phyloP scores from a whole-genome alignment of 2,888 invertebrate genomes.

The Plutella xylostella region DNA sequence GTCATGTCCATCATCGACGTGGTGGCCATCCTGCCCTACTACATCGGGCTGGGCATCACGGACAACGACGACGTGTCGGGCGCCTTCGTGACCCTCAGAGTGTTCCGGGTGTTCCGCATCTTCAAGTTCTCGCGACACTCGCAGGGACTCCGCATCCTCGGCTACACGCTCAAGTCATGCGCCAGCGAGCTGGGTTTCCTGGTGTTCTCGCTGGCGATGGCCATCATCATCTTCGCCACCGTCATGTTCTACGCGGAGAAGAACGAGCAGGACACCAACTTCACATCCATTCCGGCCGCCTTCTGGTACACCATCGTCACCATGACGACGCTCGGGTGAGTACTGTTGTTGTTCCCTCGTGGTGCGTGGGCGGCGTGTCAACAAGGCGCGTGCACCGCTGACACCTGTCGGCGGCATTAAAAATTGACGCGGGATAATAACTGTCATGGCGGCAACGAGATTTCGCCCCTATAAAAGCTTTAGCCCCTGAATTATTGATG shows the following conservation, averaged over 20 bases:
- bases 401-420: slow-evolving; percentile 60
- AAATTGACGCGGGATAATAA: slow-evolving; percentile 50
- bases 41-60: slow-evolving; percentile 96
- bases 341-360: slow-evolving; percentile 25
- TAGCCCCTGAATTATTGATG: slow-evolving; percentile 39
- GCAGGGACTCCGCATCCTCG: slow-evolving; percentile 97
- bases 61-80: slow-evolving; percentile 99
- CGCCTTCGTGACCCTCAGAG: slow-evolving; percentile 98
- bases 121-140: slow-evolving; percentile 99
- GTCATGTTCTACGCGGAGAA: slow-evolving; percentile 99
- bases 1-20: slow-evolving; percentile 99
- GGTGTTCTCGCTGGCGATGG: slow-evolving; percentile 99
- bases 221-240: slow-evolving; percentile 99
- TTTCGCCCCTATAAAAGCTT: slow-evolving; percentile 39
- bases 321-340: slow-evolving; percentile 99
- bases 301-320: slow-evolving; percentile 99
- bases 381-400: slow-evolving; percentile 17
- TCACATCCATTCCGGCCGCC: slow-evolving; percentile 99
- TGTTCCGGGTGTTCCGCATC: slow-evolving; percentile 99
- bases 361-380: not conserved
- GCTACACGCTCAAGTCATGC: slow-evolving; percentile 99
- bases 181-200: slow-evolving; percentile 99
- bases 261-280: slow-evolving; percentile 95
- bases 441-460: slow-evolving; percentile 43
- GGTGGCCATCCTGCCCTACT: slow-evolving; percentile 98